phyloP scores from a whole-genome alignment of 2,797 vertebrate species.

The Champsocephalus esox region DNA sequence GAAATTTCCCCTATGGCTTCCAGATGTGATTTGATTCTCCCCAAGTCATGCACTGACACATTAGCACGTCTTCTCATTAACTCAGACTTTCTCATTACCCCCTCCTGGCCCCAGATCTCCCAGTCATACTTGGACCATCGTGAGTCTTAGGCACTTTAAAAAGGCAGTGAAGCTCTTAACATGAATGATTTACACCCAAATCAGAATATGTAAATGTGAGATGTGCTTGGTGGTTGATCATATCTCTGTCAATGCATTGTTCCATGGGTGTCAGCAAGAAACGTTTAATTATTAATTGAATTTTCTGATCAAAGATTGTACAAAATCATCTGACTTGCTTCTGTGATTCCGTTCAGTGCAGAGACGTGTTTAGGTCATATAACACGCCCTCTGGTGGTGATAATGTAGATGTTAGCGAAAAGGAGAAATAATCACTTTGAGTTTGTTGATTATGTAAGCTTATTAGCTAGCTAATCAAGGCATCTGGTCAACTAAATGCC shows the following conservation, averaged over 20 bases:
- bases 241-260: constrained; percentile 40
- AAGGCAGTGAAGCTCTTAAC: constrained; percentile 55
- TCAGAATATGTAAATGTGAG: constrained; percentile 56
- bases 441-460: neutral
- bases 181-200: constrained; percentile 47
- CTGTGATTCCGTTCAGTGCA: neutral
- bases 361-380: neutral
- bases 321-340: constrained; percentile 3
- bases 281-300: neutral
- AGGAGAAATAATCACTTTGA: neutral
- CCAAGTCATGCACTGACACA: constrained; percentile 76
- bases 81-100: constrained; percentile 73
- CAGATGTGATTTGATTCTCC: constrained; percentile 77
- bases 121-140: constrained; percentile 53
- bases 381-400: neutral
- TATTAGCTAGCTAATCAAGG: constrained; percentile 3
- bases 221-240: constrained; percentile 70
- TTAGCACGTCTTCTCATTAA: constrained; percentile 82
- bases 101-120: constrained; percentile 64
- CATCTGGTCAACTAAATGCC: neutral
- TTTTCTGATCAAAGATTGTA: neutral
- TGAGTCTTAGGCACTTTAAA: constrained; percentile 63
- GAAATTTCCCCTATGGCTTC: constrained; percentile 73
- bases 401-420: neutral
- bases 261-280: constrained; percentile 11